Evolutionary conservation across 1,140 invertebrate species (phyloP).

Genomic region (Stenopsyche tienmushanensis): DNA sequence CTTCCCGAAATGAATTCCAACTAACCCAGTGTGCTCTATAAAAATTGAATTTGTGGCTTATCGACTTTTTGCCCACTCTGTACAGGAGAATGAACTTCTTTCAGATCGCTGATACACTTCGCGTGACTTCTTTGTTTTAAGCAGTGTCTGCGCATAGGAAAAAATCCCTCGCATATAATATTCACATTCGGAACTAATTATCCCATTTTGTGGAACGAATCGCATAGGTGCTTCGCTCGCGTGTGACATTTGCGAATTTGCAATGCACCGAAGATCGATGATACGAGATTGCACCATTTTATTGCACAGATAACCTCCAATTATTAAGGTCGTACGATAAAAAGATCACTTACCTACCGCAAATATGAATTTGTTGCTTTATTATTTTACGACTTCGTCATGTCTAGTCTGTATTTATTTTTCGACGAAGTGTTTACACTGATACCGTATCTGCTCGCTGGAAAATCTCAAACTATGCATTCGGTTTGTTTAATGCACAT

Average conservation of each 20-base stretch:
- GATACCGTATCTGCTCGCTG: not conserved
- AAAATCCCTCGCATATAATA: no score
- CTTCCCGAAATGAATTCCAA: no score
- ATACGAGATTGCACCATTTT: not conserved
- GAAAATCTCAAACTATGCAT: not conserved
- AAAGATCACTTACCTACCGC: not conserved
- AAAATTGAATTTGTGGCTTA: no score
- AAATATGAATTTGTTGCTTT: not conserved
- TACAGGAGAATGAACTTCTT: no score
- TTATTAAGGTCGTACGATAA: constrained; percentile 21
- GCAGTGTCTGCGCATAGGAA: no score
- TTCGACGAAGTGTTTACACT: not conserved
- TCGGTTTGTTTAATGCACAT: not conserved
- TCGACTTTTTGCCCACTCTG: no score
- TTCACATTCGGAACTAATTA: no score
- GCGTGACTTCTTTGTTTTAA: no score
- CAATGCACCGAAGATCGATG: not conserved
- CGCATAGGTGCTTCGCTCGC: not conserved
- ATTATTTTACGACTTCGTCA: not conserved
- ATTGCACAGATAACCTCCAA: constrained; percentile 28
- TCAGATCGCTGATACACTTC: no score
- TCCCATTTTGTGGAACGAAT: not conserved
- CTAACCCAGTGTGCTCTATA: no score
- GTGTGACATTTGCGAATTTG: not conserved
- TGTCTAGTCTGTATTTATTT: not conserved